Evolutionary conservation across 2,888 invertebrate genomes (phyloP).

Genomic region (Pristionchus entomophagus): DNA sequence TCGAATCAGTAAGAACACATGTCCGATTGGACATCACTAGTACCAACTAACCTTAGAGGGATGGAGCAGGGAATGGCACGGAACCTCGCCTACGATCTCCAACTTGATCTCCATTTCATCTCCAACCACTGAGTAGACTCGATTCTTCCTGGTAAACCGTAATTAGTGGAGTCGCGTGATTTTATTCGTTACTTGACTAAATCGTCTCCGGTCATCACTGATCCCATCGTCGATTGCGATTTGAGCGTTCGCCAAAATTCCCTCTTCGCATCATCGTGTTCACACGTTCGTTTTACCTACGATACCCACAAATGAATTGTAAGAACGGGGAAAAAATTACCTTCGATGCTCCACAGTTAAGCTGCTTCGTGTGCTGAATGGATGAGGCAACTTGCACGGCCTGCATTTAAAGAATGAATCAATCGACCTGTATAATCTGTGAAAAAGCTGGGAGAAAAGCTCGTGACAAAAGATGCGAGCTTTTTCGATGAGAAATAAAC

Average conservation of each 20-base stretch:
- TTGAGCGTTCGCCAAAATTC: background rate
- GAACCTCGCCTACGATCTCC: conserved; percentile 42
- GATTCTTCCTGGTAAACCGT: background rate
- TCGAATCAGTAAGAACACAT: too few relatives aligned
- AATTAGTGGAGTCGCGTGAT: background rate
- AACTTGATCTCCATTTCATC: background rate
- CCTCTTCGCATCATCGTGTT: background rate
- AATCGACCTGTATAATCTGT: background rate
- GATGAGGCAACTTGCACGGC: conserved; percentile 66
- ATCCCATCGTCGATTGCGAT: background rate
- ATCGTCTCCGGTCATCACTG: conserved; percentile 44
- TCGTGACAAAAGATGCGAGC: too few relatives aligned
- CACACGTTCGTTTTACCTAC: background rate
- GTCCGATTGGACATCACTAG: too few relatives aligned
- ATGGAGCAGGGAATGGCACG: conserved; percentile 49
- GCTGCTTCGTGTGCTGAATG: conserved; percentile 63
- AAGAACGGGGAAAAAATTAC: background rate
- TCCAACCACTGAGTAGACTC: background rate
- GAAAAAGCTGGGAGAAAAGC: too few relatives aligned
- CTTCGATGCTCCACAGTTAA: conserved; percentile 57
- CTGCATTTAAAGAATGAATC: conserved; percentile 41
- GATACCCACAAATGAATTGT: background rate
- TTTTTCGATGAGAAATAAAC: too few relatives aligned
- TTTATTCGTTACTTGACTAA: background rate
- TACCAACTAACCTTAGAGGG: conserved; percentile 44